These are phyloP conservation scores for Thomomys bottae DNA, from an alignment of 2,113 vertebrate genomes.

Conservation along the genomic window DNA sequence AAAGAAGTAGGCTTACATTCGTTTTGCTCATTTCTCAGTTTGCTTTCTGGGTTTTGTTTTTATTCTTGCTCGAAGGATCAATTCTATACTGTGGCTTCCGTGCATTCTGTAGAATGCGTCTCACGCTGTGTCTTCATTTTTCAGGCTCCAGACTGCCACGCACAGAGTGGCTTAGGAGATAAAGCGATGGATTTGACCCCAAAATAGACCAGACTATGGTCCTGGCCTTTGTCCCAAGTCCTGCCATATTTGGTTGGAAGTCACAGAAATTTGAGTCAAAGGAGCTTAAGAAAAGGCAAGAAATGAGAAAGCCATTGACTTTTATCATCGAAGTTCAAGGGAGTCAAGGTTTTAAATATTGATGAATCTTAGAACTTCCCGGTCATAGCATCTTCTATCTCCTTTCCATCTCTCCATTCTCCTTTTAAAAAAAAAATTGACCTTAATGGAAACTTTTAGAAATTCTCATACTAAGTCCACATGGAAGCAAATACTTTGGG, in stretches of 20 bases:
- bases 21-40: background rate
- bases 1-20: background rate
- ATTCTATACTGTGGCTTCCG: background rate
- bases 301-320: background rate
- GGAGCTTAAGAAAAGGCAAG: background rate
- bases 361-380: background rate
- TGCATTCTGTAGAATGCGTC: background rate
- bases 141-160: background rate
- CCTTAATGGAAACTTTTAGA: too few relatives aligned
- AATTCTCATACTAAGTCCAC: background rate
- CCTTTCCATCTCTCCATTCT: background rate
- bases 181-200: background rate
- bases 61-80: background rate
- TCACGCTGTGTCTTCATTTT: background rate
- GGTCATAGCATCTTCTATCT: background rate
- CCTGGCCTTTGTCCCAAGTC: background rate
- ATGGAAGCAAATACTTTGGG: background rate
- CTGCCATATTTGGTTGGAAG: background rate
- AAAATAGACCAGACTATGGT: background rate
- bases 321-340: background rate
- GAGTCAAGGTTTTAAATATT: background rate
- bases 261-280: background rate
- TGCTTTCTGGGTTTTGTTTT: conserved; percentile 7
- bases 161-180: background rate
- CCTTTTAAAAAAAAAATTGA: too few relatives aligned